Base-by-base conservation (phyloP, 1,140 invertebrate genomes). In the Rhynchophorus ferrugineus region DNA sequence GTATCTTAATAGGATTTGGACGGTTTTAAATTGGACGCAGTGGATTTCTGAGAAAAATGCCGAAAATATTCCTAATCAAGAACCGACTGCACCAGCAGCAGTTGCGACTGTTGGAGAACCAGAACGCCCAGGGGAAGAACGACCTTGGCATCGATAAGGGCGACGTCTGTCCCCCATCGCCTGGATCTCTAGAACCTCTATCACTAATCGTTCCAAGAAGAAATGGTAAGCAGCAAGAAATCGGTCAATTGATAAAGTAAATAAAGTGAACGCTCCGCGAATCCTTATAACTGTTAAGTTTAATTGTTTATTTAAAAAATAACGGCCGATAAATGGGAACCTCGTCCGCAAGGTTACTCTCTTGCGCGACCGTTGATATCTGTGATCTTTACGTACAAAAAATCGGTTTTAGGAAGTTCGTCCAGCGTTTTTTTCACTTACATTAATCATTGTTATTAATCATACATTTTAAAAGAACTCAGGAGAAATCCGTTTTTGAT, bases 61-160 rank as follows among this genome's bases (percentile, higher is more conserved):
- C 88, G 73, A 91, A 91, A 76, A 90, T 91, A 69, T 91, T 90
- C 70, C 70, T 89, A 56, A 88, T 91, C 62, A 91, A 90, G 71
- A 88, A 90, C 68, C 79, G 88, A 62, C 75, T 91, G 75, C 85
- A 87, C 59, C 85, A 89, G 80, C 88, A 91, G 78, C 89, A 91
- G 72, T 75, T 86, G 63, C 79, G 83, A 48, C 70, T 90, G 61
- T 72, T 85, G 63, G 87, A 89, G 65, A 79, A 82, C 33, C 85
- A 89, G 69, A 87, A 88, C 67, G 44, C 49, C 21, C 56, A 57
- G 34, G 37, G 44, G 11, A 70, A 66, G 53, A 60, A 63, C 17
- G 68, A 69, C 5, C 50, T 63, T 24, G 54, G 43, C 34, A 57
- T 49, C 21, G 50, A 39, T 13, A 44, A 60, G 24, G 59, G 57